Evolutionary conservation across 1,140 invertebrate species (phyloP).

Genomic region (Eurytemora carolleeae): DNA sequence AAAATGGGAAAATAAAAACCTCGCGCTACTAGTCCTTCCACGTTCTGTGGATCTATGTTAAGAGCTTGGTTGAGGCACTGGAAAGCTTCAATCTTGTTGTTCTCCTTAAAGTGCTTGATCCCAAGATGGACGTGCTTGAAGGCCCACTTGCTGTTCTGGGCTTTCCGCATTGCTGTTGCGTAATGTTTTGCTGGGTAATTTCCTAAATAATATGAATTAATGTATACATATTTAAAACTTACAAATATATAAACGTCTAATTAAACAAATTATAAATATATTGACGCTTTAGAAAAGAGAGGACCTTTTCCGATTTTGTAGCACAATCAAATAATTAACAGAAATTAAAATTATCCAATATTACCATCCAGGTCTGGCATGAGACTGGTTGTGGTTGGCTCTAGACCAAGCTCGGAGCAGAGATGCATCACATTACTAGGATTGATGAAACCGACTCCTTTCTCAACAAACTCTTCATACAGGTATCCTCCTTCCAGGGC

Average conservation of each 20-base stretch:
- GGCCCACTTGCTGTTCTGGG: constrained; percentile 77
- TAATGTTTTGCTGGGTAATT: too few species aligned
- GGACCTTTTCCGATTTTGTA: too few species aligned
- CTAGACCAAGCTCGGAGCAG: neutral
- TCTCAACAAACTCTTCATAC: neutral
- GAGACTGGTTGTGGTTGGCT: neutral
- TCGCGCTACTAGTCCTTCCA: constrained; percentile 76
- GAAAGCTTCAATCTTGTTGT: constrained; percentile 73
- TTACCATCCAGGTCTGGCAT: neutral
- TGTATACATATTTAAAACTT: too few species aligned
- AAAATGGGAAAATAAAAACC: neutral
- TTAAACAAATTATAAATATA: too few species aligned
- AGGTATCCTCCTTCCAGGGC: neutral
- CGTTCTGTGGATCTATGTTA: constrained; percentile 68
- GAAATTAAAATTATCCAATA: too few species aligned
- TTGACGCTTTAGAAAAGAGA: too few species aligned
- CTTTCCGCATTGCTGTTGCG: constrained; percentile 39
- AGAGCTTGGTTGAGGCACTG: constrained; percentile 76
- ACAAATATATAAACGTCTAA: too few species aligned
- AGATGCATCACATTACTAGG: neutral
- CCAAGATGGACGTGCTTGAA: constrained; percentile 75
- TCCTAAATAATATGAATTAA: too few species aligned
- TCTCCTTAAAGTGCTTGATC: constrained; percentile 76
- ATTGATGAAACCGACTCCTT: neutral
- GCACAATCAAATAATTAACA: too few species aligned